Conservation (phyloP, 2,113 vertebrate genomes). For the Genyomyrus donnyi region DNA sequence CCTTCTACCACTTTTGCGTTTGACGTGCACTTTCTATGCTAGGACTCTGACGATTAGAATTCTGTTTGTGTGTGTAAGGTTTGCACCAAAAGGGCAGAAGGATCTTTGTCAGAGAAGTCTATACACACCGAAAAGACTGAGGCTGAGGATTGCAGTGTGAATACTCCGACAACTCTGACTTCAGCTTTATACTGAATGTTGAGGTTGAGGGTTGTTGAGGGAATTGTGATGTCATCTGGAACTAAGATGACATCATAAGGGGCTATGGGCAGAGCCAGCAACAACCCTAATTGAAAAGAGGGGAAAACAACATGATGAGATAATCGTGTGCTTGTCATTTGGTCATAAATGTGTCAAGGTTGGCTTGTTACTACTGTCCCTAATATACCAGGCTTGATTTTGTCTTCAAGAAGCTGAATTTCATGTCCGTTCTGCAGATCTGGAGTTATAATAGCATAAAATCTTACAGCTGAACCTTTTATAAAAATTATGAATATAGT, state of each 20-base stretch:
- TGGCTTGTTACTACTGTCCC: background rate
- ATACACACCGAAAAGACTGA: background rate
- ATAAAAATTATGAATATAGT: background rate
- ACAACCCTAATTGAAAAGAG: background rate
- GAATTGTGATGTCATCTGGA: background rate
- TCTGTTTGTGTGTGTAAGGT: conserved; percentile 8
- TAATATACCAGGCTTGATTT: background rate
- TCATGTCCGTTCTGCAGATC: background rate
- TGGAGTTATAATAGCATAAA: background rate
- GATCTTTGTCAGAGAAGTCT: background rate
- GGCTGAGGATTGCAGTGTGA: background rate
- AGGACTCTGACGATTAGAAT: conserved; percentile 12
- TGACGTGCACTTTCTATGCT: conserved; percentile 17
- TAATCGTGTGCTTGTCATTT: background rate
- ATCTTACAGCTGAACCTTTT: background rate
- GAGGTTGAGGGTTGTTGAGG: background rate
- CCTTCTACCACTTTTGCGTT: background rate
- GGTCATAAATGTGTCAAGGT: background rate
- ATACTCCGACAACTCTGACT: background rate
- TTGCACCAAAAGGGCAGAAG: background rate
- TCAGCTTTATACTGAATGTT: background rate
- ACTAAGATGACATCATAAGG: background rate
- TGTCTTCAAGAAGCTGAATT: background rate
- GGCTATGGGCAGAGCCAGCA: background rate
- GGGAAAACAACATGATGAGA: background rate